Percentiles rank a stretch among this genome's conserved stretches.
These are phyloP conservation scores for Serrognathus titanus DNA, from an alignment of 2,888 invertebrate genomes.

Conservation along the genomic window DNA sequence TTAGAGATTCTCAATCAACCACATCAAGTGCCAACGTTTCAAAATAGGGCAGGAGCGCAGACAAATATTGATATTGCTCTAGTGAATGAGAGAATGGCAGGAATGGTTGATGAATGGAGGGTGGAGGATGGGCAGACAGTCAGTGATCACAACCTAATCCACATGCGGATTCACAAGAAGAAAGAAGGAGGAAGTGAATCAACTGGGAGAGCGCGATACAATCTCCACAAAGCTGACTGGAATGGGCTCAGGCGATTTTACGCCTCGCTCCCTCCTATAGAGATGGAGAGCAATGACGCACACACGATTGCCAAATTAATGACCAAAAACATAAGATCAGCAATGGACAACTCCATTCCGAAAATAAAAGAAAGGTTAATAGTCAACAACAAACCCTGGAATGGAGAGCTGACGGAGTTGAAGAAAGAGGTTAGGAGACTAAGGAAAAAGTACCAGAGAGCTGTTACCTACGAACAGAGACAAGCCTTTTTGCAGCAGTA, in stretches of 20 bases:
- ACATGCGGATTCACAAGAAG: not conserved
- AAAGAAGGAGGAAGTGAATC: not conserved
- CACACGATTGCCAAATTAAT: not conserved
- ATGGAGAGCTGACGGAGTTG: not conserved
- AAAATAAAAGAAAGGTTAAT: not conserved
- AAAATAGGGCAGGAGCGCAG: not conserved
- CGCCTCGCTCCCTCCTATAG: not conserved
- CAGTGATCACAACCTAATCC: slow-evolving; percentile 5
- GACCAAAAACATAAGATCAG: not conserved
- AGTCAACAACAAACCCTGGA: not conserved
- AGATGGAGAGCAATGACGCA: not conserved
- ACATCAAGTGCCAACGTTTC: not conserved
- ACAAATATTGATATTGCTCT: slow-evolving; percentile 4
- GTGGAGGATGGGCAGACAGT: not conserved
- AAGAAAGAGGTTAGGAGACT: not conserved
- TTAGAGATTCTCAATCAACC: not conserved
- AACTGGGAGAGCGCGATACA: not conserved
- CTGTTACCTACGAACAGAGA: not conserved
- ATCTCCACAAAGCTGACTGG: slow-evolving; percentile 6
- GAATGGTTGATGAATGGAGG: not conserved
- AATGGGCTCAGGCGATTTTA: not conserved
- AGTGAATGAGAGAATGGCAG: not conserved
- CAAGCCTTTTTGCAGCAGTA: not conserved
- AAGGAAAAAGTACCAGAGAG: not conserved
- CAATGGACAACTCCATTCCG: not conserved